A percentile compares a stretch with the other conserved stretches of the same genome.
These are phyloP conservation scores for Drosophila fungiperda DNA, from an alignment of 2,888 invertebrate species.

Conservation along the genomic window DNA sequence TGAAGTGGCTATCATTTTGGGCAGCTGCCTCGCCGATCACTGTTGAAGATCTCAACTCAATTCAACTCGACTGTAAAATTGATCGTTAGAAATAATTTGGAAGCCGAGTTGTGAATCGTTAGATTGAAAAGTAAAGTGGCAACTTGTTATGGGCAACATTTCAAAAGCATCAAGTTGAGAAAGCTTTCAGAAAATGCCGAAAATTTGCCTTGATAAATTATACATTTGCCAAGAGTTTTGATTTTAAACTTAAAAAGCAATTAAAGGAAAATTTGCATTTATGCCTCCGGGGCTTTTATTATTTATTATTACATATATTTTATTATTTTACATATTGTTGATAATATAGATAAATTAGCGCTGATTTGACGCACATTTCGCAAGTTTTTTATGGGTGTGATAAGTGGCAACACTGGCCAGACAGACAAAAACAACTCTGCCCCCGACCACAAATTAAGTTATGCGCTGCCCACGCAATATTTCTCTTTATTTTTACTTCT, in stretches of 20 bases:
- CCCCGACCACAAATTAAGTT: conserved; percentile 55
- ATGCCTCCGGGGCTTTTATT: neutral
- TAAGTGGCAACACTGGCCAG: conserved; percentile 39
- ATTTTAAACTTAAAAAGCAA: neutral
- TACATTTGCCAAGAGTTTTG: neutral
- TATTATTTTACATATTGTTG: conserved; percentile 22
- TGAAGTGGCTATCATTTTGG: conserved; percentile 43
- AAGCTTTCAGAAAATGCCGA: neutral
- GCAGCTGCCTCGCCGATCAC: conserved; percentile 28
- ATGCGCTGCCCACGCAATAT: conserved; percentile 48
- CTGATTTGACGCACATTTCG: conserved; percentile 31
- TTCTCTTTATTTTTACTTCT: conserved; percentile 18
- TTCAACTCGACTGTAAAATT: conserved; percentile 20
- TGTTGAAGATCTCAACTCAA: conserved; percentile 32
- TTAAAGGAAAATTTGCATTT: neutral
- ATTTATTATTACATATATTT: conserved; percentile 6
- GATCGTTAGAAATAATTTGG: conserved; percentile 36
- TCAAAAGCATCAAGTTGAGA: neutral
- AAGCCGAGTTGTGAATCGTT: neutral
- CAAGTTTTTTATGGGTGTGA: conserved; percentile 65
- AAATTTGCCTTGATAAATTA: neutral
- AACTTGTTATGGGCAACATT: neutral
- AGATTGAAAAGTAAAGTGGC: neutral
- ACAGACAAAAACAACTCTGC: conserved; percentile 30
- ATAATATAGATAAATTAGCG: conserved; percentile 60